Evolutionary conservation across 2,113 vertebrate species (phyloP), one percentile per base, ranked within the genome.

Genomic region (Aepyceros melampus): DNA sequence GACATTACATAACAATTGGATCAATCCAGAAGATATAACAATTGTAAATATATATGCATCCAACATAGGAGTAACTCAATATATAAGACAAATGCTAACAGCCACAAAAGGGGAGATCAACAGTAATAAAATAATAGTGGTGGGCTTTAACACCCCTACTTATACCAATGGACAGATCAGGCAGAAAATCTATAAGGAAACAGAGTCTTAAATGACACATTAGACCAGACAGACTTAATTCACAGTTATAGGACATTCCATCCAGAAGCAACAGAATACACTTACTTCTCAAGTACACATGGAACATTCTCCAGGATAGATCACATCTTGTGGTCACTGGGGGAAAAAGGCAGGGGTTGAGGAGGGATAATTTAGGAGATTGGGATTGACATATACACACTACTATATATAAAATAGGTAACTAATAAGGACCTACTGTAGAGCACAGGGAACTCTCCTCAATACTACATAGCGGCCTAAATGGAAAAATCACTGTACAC

Each of bases 261-360:
- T 45, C 74, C 1, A 27, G 13, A 78, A 78, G 74, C 40, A 45
- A 43, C 74, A 45, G 74, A 78, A 45, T 78, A 45, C 13, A 45
- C 40, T 45, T 29, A 27, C 40, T 45, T 45, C 27, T 45, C 74
- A 29, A 29, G 14, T 29, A 27, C 6, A 45, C 74, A 45, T 16
- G 7, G 74, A 45, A 47, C 43, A 45, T 47, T 78, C 25, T 78
- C 25, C 43, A 45, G 74, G 74, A 45, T 29, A 78, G 25, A 78
- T 29, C 43, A 78, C n/a, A 40, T 74, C 67, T 74, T 40, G 10
- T 40, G 67, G n/a, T 74, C 67, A 36, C n/a, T 12, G 67, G 67
- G 67, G n/a, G 67, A 23, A 23, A 40, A 25, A 0, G 21, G n/a
- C 4, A 19, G 16, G 17, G 10, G n/a, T 23, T 2, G 2, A 16